Conservation (phyloP, 2,797 vertebrate genomes). For the Lateolabrax maculatus region DNA sequence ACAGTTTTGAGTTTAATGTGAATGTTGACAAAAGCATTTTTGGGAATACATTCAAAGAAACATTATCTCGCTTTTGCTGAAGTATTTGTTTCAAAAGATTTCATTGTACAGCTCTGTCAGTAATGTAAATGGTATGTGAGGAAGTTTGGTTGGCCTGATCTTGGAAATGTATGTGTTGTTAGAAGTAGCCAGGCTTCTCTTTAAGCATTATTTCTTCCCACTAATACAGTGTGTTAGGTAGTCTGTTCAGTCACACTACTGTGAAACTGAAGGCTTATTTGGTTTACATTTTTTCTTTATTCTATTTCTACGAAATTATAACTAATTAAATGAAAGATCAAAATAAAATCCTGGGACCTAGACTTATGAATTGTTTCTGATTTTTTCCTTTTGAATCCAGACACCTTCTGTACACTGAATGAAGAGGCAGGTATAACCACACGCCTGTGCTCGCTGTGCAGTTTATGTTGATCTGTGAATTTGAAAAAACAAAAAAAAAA, state of each 20-base stretch:
- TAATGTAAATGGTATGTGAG: constrained; percentile 31
- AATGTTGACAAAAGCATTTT: constrained; percentile 63
- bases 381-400: not conserved
- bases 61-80: constrained; percentile 42
- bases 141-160: not conserved
- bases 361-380: not conserved
- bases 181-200: not conserved
- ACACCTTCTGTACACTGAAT: not conserved
- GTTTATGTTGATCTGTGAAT: not conserved
- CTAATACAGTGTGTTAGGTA: not conserved
- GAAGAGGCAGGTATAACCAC: not conserved
- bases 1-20: constrained; percentile 54
- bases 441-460: not conserved
- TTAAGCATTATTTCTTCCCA: not conserved
- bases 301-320: not conserved
- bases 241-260: not conserved
- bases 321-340: constrained; percentile 7
- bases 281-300: not conserved
- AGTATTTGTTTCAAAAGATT: constrained; percentile 42
- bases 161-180: not conserved
- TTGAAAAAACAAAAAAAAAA: too few species aligned
- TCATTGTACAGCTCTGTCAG: constrained; percentile 34
- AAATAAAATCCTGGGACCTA: not conserved
- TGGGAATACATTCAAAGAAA: constrained; percentile 64
- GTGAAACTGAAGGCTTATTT: not conserved